phyloP scores from a whole-genome alignment of 2,888 invertebrate species.

The Drosophila nr. fundita region DNA sequence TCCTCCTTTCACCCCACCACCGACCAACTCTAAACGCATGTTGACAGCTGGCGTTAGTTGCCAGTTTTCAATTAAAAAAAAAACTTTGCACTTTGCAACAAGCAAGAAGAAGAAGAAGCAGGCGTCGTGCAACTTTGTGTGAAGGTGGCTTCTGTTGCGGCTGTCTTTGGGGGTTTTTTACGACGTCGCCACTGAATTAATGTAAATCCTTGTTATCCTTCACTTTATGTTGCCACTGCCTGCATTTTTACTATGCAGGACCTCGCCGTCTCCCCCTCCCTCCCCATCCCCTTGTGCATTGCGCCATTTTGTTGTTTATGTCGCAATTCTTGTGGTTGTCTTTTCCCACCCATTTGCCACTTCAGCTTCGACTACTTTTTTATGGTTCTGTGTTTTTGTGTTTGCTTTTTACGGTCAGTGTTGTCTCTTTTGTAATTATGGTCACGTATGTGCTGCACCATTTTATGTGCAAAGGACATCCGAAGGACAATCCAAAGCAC shows the following conservation, averaged over 20 bases:
- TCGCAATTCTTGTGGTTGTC: slow-evolving; percentile 37
- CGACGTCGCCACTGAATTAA: slow-evolving; percentile 65
- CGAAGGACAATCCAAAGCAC: slow-evolving; percentile 32
- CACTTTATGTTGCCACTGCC: slow-evolving; percentile 61
- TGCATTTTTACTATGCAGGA: slow-evolving; percentile 55
- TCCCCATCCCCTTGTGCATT: slow-evolving; percentile 39
- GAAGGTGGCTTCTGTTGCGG: slow-evolving; percentile 18
- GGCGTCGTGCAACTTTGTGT: slow-evolving; percentile 37
- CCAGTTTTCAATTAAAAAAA: slow-evolving; percentile 63
- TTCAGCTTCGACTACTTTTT: slow-evolving; percentile 56
- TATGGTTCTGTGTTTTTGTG: slow-evolving; percentile 32
- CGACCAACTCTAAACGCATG: slow-evolving; percentile 14
- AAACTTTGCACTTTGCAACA: slow-evolving; percentile 43
- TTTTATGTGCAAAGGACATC: slow-evolving; percentile 50
- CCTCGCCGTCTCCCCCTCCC: background rate
- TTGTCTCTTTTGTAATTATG: slow-evolving; percentile 67
- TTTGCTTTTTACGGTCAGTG: slow-evolving; percentile 57
- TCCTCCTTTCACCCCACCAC: background rate
- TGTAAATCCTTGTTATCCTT: slow-evolving; percentile 73
- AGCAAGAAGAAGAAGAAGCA: slow-evolving; percentile 10
- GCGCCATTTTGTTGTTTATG: slow-evolving; percentile 61
- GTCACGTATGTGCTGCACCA: slow-evolving; percentile 72
- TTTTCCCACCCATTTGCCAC: slow-evolving; percentile 29
- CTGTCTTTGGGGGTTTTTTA: slow-evolving; percentile 42
- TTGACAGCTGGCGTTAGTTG: slow-evolving; percentile 41